These are phyloP conservation scores for Pogonomyrmex barbatus DNA, from an alignment of 1,140 invertebrate species.

Conservation along the genomic window DNA sequence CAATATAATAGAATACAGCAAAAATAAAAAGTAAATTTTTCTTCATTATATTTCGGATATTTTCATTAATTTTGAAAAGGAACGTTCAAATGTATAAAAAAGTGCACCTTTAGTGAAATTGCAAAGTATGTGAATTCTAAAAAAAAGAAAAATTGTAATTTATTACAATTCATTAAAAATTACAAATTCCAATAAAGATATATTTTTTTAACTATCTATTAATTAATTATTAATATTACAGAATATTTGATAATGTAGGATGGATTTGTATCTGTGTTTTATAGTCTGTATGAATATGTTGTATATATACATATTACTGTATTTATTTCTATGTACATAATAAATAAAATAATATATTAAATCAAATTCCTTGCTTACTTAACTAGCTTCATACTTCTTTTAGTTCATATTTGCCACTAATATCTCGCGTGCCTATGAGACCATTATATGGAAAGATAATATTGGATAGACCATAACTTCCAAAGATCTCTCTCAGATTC, in stretches of 20 bases:
- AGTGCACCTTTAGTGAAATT: background rate
- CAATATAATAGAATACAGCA: too few relatives aligned
- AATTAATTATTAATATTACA: background rate
- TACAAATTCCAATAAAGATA: background rate
- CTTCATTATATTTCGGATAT: background rate
- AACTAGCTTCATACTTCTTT: constrained; percentile 70
- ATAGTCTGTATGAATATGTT: constrained; percentile 62
- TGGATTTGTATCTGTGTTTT: background rate
- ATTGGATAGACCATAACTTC: constrained; percentile 78
- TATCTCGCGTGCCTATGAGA: constrained; percentile 74
- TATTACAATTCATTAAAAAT: background rate
- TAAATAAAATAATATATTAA: constrained; percentile 20
- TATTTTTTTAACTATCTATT: background rate
- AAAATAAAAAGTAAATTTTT: background rate
- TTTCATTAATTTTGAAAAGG: background rate
- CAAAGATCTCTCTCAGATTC: constrained; percentile 76
- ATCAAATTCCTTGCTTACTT: background rate
- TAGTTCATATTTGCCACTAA: constrained; percentile 74
- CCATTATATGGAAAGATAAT: constrained; percentile 80
- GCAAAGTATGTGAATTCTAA: background rate
- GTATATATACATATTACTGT: constrained; percentile 66
- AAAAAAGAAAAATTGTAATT: background rate
- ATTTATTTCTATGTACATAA: constrained; percentile 72
- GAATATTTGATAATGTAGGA: constrained; percentile 6
- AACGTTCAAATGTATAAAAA: background rate